Percentiles rank a stretch among this genome's conserved stretches.
Conservation (phyloP, 2,888 invertebrate species). For the Cylloceria caligata region DNA sequence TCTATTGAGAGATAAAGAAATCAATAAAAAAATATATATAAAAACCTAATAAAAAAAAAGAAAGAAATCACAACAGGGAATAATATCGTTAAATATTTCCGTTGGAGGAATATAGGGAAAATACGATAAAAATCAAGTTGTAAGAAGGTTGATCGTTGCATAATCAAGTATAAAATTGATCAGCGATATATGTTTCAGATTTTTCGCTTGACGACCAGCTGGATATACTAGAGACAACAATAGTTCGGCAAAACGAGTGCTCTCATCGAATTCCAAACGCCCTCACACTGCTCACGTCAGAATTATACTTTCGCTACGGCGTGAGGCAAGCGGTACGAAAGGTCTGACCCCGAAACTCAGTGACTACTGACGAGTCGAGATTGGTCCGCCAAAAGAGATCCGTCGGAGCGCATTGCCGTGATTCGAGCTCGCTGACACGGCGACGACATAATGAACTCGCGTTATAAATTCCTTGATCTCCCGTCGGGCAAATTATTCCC, state of each 20-base stretch:
- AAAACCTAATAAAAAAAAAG: constrained; percentile 23
- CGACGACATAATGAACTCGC: constrained; percentile 65
- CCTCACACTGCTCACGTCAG: not conserved
- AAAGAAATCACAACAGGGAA: constrained; percentile 51
- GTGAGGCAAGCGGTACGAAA: not conserved
- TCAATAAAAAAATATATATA: constrained; percentile 15
- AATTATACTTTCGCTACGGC: constrained; percentile 10
- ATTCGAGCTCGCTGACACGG: constrained; percentile 31
- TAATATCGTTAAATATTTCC: constrained; percentile 56
- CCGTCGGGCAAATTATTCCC: constrained; percentile 60
- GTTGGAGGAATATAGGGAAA: constrained; percentile 32
- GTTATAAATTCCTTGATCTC: constrained; percentile 67
- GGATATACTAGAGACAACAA: not conserved
- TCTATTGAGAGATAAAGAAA: constrained; percentile 9
- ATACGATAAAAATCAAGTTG: constrained; percentile 38
- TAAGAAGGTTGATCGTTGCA: constrained; percentile 9
- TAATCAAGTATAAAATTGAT: constrained; percentile 30
- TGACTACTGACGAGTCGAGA: constrained; percentile 41
- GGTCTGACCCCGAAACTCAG: constrained; percentile 62
- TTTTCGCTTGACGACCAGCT: constrained; percentile 2
- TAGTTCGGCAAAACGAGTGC: constrained; percentile 11
- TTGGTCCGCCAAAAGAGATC: constrained; percentile 53
- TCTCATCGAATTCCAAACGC: constrained; percentile 22
- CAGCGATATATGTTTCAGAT: constrained; percentile 5
- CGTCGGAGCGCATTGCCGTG: not conserved